These are phyloP conservation scores for Meleagris gallopavo DNA, from an alignment of 2,113 vertebrate genomes.

Conservation along the genomic window DNA sequence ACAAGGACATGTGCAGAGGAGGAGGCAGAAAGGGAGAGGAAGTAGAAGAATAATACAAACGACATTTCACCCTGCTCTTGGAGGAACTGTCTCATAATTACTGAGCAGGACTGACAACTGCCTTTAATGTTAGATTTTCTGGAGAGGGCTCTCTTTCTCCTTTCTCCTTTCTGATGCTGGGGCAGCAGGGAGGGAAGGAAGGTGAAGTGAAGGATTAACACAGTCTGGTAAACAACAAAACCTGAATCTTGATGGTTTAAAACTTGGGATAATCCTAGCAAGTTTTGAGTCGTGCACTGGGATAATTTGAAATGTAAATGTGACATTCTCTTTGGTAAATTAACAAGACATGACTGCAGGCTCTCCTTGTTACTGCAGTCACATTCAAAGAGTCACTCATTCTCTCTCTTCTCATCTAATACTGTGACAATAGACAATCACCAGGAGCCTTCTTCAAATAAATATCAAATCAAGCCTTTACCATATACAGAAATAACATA, in stretches of 20 bases:
- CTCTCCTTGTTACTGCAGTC: conserved; percentile 72
- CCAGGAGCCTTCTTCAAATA: conserved; percentile 68
- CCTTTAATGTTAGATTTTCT: conserved; percentile 24
- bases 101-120: conserved; percentile 13
- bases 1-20: neutral
- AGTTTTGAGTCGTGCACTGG: conserved; percentile 62
- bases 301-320: conserved; percentile 85
- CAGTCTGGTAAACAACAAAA: conserved; percentile 66
- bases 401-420: conserved; percentile 54
- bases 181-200: neutral
- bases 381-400: conserved; percentile 63
- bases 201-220: conserved; percentile 49
- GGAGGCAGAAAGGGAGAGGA: neutral
- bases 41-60: conserved; percentile 3
- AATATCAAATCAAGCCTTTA: conserved; percentile 62
- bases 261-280: conserved; percentile 70
- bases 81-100: conserved; percentile 34
- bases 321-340: conserved; percentile 81
- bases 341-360: conserved; percentile 79
- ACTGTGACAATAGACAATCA: conserved; percentile 74
- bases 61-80: conserved; percentile 10
- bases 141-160: neutral
- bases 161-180: neutral
- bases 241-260: conserved; percentile 59
- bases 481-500: conserved; percentile 61